A percentile compares a stretch with the other conserved stretches of the same genome.
These are phyloP conservation scores for Ctenomys sociabilis DNA, from an alignment of 2,113 vertebrate genomes.

Conservation along the genomic window DNA sequence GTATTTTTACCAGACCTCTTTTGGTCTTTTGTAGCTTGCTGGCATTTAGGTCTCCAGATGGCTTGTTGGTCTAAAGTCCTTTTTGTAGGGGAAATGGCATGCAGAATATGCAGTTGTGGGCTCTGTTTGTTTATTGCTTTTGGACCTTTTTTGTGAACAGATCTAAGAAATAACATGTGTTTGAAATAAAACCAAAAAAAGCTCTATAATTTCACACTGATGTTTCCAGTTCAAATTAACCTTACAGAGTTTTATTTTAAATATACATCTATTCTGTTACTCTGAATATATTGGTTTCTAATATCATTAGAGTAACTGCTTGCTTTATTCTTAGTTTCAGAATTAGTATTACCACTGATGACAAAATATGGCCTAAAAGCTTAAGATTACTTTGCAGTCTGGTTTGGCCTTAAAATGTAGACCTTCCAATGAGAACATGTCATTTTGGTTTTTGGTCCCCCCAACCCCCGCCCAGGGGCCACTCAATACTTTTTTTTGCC, in stretches of 20 bases:
- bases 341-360: neutral
- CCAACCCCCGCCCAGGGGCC: neutral
- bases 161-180: constrained; percentile 32
- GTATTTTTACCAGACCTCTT: neutral
- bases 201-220: neutral
- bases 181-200: neutral
- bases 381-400: neutral
- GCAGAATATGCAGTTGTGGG: neutral
- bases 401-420: neutral
- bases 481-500: neutral
- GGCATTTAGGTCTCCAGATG: neutral
- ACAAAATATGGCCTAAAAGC: neutral
- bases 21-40: neutral
- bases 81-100: neutral
- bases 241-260: neutral
- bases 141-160: neutral
- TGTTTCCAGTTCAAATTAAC: neutral
- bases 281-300: neutral
- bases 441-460: neutral
- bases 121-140: neutral
- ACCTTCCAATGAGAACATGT: neutral
- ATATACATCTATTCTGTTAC: neutral
- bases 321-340: constrained; percentile 18
- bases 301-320: neutral
- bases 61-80: neutral